A percentile compares a stretch with the other conserved stretches of the same genome.
phyloP scores from a whole-genome alignment of 2,797 vertebrate genomes.

The Enteromius argenteus region DNA sequence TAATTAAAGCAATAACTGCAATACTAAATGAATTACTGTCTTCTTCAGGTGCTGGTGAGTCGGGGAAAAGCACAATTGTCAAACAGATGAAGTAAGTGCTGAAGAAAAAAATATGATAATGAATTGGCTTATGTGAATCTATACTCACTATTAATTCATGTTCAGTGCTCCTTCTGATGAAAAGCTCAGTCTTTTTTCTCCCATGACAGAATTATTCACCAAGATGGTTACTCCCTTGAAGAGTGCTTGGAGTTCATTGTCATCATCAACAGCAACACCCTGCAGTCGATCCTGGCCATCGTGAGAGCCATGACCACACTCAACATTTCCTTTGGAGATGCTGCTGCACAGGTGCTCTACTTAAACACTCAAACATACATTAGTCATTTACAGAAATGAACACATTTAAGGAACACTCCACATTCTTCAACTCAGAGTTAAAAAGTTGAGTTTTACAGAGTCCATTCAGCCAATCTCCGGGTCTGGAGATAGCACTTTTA shows the following conservation, averaged over 20 bases:
- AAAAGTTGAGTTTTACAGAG: too few relatives aligned
- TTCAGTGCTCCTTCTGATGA: neutral
- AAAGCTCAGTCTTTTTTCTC: constrained; percentile 3
- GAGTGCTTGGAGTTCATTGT: constrained; percentile 94
- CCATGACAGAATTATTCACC: constrained; percentile 92
- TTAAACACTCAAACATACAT: neutral
- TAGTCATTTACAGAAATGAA: neutral
- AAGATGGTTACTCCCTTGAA: constrained; percentile 96
- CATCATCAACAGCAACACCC: constrained; percentile 97
- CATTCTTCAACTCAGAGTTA: too few relatives aligned
- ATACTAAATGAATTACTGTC: constrained; percentile 18
- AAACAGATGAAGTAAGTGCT: constrained; percentile 99
- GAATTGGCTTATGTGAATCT: neutral
- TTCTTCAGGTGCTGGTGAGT: constrained; percentile 92
- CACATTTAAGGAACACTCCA: neutral
- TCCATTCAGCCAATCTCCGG: too few relatives aligned
- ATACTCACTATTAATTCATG: neutral
- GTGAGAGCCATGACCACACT: constrained; percentile 93
- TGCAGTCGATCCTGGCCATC: constrained; percentile 95
- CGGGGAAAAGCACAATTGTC: constrained; percentile 98
- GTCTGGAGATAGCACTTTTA: too few relatives aligned
- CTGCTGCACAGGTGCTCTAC: constrained; percentile 84
- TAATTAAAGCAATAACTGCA: neutral
- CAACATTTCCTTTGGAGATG: constrained; percentile 88
- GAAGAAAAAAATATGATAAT: neutral